A percentile compares a stretch with the other conserved stretches of the same genome.
These are phyloP conservation scores for Actenoides lindsayi DNA, from an alignment of 2,113 vertebrate genomes.

Conservation along the genomic window DNA sequence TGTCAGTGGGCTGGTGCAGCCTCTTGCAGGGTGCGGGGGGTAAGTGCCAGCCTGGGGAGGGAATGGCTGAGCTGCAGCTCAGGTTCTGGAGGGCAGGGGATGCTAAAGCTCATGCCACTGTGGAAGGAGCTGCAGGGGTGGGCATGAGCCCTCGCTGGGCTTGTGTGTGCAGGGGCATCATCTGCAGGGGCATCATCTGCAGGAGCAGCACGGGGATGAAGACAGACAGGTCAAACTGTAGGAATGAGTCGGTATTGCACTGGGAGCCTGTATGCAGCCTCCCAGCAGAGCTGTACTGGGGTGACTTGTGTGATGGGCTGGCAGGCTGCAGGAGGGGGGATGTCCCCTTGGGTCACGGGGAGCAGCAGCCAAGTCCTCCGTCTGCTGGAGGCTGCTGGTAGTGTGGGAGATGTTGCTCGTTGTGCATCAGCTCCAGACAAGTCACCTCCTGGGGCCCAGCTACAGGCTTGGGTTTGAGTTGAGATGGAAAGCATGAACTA, in stretches of 20 bases:
- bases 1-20: background rate
- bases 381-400: background rate
- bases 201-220: background rate
- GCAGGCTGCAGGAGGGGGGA: background rate
- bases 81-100: background rate
- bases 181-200: background rate
- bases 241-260: fast-evolving
- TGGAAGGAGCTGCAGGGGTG: background rate
- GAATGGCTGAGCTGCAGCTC: background rate
- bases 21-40: background rate
- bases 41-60: background rate
- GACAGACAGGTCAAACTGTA: background rate
- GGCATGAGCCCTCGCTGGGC: background rate
- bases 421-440: background rate
- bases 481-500: background rate
- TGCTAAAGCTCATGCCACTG: background rate
- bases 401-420: background rate
- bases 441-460: background rate
- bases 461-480: background rate
- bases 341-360: fast-evolving
- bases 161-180: fast-evolving
- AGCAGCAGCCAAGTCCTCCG: background rate
- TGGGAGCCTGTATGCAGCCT: background rate
- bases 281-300: background rate
- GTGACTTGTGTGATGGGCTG: background rate